These are phyloP conservation scores for Leucophenga varia DNA, from an alignment of 1,140 invertebrate genomes.

Conservation along the genomic window DNA sequence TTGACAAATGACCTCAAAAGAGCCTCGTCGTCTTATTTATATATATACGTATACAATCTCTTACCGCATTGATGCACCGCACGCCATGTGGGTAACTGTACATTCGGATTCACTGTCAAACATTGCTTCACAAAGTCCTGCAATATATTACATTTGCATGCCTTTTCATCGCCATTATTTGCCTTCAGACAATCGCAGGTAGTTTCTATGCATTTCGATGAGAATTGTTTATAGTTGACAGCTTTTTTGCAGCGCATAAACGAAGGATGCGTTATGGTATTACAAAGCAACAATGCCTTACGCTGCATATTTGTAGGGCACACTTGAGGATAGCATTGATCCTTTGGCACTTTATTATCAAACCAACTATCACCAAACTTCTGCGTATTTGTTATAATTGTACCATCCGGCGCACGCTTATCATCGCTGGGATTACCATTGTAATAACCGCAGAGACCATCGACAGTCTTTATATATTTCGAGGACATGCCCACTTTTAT, in stretches of 20 bases:
- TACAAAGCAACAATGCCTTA: constrained; percentile 66
- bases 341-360: constrained; percentile 57
- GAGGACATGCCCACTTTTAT: constrained; percentile 71
- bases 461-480: constrained; percentile 64
- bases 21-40: no score
- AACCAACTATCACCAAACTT: constrained; percentile 78
- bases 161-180: constrained; percentile 50
- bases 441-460: constrained; percentile 78
- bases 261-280: constrained; percentile 61
- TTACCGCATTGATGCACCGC: constrained; percentile 59
- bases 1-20: no score
- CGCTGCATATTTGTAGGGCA: constrained; percentile 63
- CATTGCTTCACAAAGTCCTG: constrained; percentile 73
- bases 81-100: constrained; percentile 72
- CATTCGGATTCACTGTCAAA: constrained; percentile 62
- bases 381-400: constrained; percentile 61
- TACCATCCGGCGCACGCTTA: constrained; percentile 68
- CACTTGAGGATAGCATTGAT: constrained; percentile 61
- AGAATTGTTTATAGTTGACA: constrained; percentile 66
- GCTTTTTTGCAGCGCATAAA: constrained; percentile 64
- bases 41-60: no score
- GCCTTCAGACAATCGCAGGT: constrained; percentile 68
- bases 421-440: constrained; percentile 69
- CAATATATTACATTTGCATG: constrained; percentile 70
- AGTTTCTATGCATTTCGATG: constrained; percentile 71